Conservation (phyloP, 2,797 vertebrate species). For the Hephaestus fuliginosus region DNA sequence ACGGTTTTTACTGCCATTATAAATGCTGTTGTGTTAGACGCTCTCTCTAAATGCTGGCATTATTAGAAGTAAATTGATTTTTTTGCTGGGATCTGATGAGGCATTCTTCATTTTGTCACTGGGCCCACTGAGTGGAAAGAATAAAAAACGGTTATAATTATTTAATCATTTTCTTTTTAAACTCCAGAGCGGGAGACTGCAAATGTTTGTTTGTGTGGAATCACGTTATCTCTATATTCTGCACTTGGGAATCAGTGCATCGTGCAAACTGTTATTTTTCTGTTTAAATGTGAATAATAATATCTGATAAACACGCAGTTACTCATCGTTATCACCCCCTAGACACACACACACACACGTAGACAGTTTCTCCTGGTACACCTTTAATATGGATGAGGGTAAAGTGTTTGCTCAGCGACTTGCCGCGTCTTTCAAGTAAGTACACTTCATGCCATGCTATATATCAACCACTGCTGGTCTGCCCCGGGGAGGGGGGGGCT, state of each 20-base stretch:
- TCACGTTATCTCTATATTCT: constrained; percentile 17
- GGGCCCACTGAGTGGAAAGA: background rate
- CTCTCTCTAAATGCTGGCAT: constrained; percentile 20
- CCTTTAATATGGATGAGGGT: constrained; percentile 77
- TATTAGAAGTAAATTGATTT: constrained; percentile 27
- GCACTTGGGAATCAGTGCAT: constrained; percentile 6
- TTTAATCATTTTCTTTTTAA: constrained; percentile 13
- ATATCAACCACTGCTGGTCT: constrained; percentile 66
- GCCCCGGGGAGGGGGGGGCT: constrained; percentile 60
- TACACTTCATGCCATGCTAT: constrained; percentile 63
- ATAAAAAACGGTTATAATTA: constrained; percentile 7
- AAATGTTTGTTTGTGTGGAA: constrained; percentile 17
- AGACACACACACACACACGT: constrained; percentile 28
- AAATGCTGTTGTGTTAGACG: constrained; percentile 4
- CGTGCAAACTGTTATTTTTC: constrained; percentile 24
- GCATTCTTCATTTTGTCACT: constrained; percentile 21
- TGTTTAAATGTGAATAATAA: constrained; percentile 32
- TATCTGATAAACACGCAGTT: constrained; percentile 37
- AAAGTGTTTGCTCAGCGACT: constrained; percentile 79
- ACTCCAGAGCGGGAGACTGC: background rate
- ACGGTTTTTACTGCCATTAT: background rate
- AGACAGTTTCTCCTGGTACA: constrained; percentile 25
- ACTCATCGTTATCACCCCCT: constrained; percentile 38
- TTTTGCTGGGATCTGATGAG: constrained; percentile 23
- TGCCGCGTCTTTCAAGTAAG: constrained; percentile 68